Evolutionary conservation across 2,113 vertebrate genomes (phyloP).

Genomic region (Apodemus speciosus): DNA sequence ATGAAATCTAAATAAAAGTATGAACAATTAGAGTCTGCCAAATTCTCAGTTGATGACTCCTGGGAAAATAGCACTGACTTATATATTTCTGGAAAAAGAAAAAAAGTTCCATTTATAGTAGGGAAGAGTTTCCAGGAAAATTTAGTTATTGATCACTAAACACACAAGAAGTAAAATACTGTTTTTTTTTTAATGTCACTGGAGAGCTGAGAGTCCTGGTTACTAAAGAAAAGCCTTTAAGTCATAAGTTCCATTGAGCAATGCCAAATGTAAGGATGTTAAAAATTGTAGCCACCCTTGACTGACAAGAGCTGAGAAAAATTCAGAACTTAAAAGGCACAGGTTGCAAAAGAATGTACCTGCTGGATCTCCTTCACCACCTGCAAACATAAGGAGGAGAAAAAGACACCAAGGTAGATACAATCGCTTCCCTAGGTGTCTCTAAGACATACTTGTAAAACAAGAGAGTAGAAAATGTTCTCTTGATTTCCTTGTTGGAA

Average conservation of each 20-base stretch:
- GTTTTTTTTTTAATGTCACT: constrained; percentile 42
- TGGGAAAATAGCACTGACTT: constrained; percentile 33
- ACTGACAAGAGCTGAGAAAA: constrained; percentile 36
- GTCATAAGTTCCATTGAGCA: not conserved
- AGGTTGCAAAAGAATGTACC: constrained; percentile 25
- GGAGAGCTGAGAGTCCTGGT: constrained; percentile 18
- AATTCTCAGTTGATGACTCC: not conserved
- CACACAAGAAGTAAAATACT: not conserved
- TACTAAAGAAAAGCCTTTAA: constrained; percentile 20
- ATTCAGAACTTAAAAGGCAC: not conserved
- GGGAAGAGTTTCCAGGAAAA: constrained; percentile 9
- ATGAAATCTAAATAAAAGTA: constrained; percentile 28
- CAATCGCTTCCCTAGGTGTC: not conserved
- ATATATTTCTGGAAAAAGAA: constrained; percentile 26
- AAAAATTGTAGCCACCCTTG: constrained; percentile 10
- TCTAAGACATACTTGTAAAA: not conserved
- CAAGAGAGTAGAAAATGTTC: constrained; percentile 33
- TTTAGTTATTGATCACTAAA: constrained; percentile 21
- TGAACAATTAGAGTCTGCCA: not conserved
- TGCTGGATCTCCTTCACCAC: constrained; percentile 13
- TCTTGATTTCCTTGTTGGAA: not conserved
- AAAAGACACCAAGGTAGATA: not conserved
- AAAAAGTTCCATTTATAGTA: constrained; percentile 30
- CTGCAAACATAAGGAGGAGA: constrained; percentile 8
- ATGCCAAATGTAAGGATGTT: not conserved